phyloP scores from a whole-genome alignment of 2,888 invertebrate genomes.

The Tetranychus truncatus region DNA sequence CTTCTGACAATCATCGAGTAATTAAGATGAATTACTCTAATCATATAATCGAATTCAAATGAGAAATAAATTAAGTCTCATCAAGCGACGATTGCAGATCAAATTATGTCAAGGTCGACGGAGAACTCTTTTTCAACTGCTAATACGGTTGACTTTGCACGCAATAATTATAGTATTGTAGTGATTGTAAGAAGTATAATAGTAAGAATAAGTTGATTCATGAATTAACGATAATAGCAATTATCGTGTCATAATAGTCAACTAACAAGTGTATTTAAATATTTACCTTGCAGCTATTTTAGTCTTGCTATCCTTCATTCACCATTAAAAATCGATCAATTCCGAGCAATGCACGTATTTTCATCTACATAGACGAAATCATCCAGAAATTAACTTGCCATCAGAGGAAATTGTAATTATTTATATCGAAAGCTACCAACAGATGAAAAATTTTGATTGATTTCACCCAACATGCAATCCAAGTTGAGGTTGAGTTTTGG shows the following conservation, averaged over 20 bases:
- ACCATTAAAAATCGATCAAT: too few species aligned
- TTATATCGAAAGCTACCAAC: too few species aligned
- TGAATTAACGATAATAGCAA: background rate
- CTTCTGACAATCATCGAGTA: background rate
- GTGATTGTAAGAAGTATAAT: too few species aligned
- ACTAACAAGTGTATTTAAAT: background rate
- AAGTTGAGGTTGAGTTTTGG: too few species aligned
- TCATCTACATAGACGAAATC: too few species aligned
- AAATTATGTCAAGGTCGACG: background rate
- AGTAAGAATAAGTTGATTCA: too few species aligned
- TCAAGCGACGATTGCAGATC: background rate
- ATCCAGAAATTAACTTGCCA: too few species aligned
- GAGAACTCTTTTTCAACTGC: background rate
- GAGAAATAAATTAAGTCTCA: background rate
- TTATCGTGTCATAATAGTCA: background rate
- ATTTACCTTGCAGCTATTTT: background rate
- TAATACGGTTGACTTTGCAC: background rate
- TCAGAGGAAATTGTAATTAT: too few species aligned
- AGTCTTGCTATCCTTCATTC: too few species aligned
- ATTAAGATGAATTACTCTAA: background rate
- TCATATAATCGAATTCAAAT: background rate
- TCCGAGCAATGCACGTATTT: too few species aligned
- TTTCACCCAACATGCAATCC: too few species aligned
- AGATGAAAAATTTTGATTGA: too few species aligned
- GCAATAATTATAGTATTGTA: background rate